Evolutionary conservation across 2,113 vertebrate genomes (phyloP).

Genomic region (Coturnix japonica): DNA sequence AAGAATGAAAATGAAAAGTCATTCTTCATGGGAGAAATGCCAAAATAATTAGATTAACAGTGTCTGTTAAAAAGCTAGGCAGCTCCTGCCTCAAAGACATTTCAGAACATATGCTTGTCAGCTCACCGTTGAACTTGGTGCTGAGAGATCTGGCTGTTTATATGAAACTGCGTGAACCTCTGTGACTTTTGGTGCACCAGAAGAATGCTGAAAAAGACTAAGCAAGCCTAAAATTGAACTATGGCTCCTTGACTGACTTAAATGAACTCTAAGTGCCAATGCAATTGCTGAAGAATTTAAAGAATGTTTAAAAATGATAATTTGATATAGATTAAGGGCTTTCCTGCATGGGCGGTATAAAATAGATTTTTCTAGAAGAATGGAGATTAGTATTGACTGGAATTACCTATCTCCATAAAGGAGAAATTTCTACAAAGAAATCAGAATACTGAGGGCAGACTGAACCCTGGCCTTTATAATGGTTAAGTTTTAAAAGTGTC

Average conservation of each 20-base stretch:
- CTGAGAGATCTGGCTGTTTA: neutral
- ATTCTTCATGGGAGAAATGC: neutral
- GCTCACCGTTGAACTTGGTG: neutral
- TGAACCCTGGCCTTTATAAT: neutral
- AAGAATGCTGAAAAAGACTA: neutral
- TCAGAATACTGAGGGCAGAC: neutral
- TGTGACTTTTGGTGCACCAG: neutral
- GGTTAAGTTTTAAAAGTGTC: neutral
- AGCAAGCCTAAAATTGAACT: neutral
- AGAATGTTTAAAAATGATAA: neutral
- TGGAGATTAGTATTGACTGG: neutral
- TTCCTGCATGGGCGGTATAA: neutral
- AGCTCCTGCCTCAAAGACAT: neutral
- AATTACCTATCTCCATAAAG: neutral
- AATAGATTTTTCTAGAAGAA: neutral
- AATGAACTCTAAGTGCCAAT: neutral
- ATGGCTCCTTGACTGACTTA: neutral
- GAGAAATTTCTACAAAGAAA: neutral
- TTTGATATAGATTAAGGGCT: neutral
- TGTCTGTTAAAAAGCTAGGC: neutral
- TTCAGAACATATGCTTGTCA: neutral
- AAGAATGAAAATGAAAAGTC: neutral
- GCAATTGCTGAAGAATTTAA: neutral
- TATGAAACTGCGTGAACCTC: neutral
- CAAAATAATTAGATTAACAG: neutral